Percentiles rank a stretch among this genome's conserved stretches.
These are phyloP conservation scores for Salvator merianae DNA, from an alignment of 2,113 vertebrate genomes.

Conservation along the genomic window DNA sequence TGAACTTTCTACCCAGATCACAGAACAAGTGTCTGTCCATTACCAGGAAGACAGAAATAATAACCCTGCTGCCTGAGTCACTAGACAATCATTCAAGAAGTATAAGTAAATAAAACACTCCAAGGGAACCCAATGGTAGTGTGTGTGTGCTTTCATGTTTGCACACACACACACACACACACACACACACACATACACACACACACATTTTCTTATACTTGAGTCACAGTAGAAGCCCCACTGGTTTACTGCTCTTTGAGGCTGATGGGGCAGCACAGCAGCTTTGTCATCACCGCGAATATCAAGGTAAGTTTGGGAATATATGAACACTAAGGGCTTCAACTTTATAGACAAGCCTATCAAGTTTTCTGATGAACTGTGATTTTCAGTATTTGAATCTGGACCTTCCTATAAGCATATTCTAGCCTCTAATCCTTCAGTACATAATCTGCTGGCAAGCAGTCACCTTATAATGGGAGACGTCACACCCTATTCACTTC, in stretches of 20 bases:
- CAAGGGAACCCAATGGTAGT: not conserved
- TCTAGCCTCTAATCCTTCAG: not conserved
- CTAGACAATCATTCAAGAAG: not conserved
- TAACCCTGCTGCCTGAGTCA: not conserved
- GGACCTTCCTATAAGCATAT: not conserved
- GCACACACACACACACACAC: too few species aligned
- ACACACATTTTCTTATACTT: not conserved
- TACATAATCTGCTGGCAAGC: not conserved
- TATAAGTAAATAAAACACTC: not conserved
- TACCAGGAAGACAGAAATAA: not conserved
- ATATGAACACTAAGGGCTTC: not conserved
- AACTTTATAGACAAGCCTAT: not conserved
- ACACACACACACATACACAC: not conserved
- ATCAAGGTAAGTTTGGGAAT: too few species aligned
- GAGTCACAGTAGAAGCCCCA: not conserved
- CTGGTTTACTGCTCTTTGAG: not conserved
- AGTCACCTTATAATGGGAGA: not conserved
- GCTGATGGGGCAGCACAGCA: too few species aligned
- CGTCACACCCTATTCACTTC: not conserved
- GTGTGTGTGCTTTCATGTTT: too few species aligned
- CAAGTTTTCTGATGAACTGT: not conserved
- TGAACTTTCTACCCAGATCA: conserved; percentile 1
- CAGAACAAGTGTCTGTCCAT: not conserved
- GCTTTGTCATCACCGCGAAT: too few species aligned
- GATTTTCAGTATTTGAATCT: not conserved